Base-by-base conservation (phyloP, 2,113 vertebrate species). In the Pollachius pollachius region DNA sequence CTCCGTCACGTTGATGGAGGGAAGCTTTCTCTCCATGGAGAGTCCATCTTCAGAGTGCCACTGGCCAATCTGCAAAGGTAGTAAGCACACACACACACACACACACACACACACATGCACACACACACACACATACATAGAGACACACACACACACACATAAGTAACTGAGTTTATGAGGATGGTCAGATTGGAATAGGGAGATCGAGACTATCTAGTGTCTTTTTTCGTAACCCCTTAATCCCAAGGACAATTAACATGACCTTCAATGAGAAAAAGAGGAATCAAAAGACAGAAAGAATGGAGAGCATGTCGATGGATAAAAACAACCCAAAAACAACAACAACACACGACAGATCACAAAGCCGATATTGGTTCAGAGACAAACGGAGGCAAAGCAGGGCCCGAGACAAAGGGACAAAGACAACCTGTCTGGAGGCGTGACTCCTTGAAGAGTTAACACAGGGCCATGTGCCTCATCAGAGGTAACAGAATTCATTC, bases 41-140 rank as follows among this genome's bases (percentile, higher is more conserved):
- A 99, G 93, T 37, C 97, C 97, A 56, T 95, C 93, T 15, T 96
- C 94, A 62, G 96, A 96, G 4, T 99, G 97, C 97, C 97, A 99
- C 88, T 96, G 93, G 79, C 97, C 97, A 11, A 99, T 98, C 97
- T 99, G 91, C n/a, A 88, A 88, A 52, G 77, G 90, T 76, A 67
- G 75, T 62, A 66, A 17, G 68, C n/a, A 30, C 69, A 63, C n/a
- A 64, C 48, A 56, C 34, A 62, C n/a, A 52, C 59, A 76, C 68
- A 81, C 3, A 75, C 72, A 72, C 2, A 84, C 75, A 82, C 70
- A 76, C 71, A 77, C 63, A 62, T 21, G 54, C 52, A 71, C 37
- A 62, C n/a, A 52, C 59, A 76, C 63, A 59, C 65, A 73, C 67
- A 69, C 54, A 76, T 23, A 63, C 52, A 64, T 59, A 79, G 69